phyloP scores from a whole-genome alignment of 2,113 vertebrate species.

The Pimephales promelas region DNA sequence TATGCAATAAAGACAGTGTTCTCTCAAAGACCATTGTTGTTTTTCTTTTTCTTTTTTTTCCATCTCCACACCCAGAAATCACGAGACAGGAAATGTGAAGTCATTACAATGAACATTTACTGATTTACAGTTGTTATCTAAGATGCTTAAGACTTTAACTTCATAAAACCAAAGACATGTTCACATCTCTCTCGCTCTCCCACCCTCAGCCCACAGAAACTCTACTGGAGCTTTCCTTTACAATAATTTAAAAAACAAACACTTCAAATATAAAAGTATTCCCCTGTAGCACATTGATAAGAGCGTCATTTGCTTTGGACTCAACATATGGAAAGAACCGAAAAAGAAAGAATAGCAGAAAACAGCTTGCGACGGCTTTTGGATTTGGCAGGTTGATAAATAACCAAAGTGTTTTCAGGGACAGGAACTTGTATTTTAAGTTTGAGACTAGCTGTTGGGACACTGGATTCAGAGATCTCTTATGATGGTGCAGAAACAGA shows the following conservation, averaged over 20 bases:
- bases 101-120: conserved; percentile 76
- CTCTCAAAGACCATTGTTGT: conserved; percentile 44
- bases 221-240: conserved; percentile 61
- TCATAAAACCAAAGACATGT: conserved; percentile 72
- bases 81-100: conserved; percentile 64
- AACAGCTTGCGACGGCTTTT: conserved; percentile 64
- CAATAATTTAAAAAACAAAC: conserved; percentile 80
- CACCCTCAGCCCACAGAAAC: conserved; percentile 65
- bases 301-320: conserved; percentile 65
- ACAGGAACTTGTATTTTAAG: conserved; percentile 21
- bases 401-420: conserved; percentile 22
- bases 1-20: conserved; percentile 17
- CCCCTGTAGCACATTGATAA: conserved; percentile 69
- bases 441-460: neutral
- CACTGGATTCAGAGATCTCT: conserved; percentile 11
- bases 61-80: conserved; percentile 54
- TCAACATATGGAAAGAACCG: conserved; percentile 54
- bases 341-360: conserved; percentile 64
- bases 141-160: conserved; percentile 68
- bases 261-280: conserved; percentile 76
- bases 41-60: conserved; percentile 71
- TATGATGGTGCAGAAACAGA: conserved; percentile 62
- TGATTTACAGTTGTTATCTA: conserved; percentile 77
- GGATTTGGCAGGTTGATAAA: conserved; percentile 70
- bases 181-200: conserved; percentile 45